Evolutionary conservation across 2,797 vertebrate species (phyloP), one percentile per base, ranked within the genome.

Genomic region (Crenuchus spilurus): DNA sequence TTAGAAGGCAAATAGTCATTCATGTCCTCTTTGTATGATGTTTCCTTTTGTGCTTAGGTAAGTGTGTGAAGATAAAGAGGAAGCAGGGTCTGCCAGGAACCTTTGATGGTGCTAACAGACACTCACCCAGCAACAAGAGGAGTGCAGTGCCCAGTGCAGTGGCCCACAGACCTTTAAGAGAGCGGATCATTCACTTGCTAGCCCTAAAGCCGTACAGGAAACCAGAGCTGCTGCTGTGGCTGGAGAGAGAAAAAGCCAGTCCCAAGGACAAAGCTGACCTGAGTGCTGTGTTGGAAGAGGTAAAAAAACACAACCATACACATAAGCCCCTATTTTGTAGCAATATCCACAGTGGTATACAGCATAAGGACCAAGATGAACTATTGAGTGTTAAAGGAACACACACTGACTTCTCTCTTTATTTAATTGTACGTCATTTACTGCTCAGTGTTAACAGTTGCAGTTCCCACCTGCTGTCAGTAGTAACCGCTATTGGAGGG

Each of bases 171-270:
- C 82, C 89, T n/a, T 79, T 94, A 42, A 88, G 84, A 74, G 94
- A 93, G 37, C 91, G 91, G 42, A 70, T 92, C 77, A 83, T 92
- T 84, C 94, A 94, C 83, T 86, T 92, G 72, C 77, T 90, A 76
- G 92, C 92, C 82, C 86, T 91, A 75, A 91, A 89, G 84, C 88
- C 92, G 24, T 92, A 90, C 85, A 84, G 72, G 85, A 92, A 93
- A 86, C 92, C 92, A 2, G 88, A 93, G 83, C 88, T 93, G 70
- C 87, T 94, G 51, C 87, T 92, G 76, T 91, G 87, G 89, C 80
- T 93, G 79, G 92, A 92, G 70, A 87, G 89, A 77, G 89, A 89
- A 76, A 90, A 82, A 35, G 88, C 78, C 18, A 85, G 86, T 78
- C 88, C 84, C 70, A 90, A 91, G 84, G 91, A 94, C 82, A 89